Base-by-base conservation (phyloP, 2,888 invertebrate species). In the Aethes cnicana region DNA sequence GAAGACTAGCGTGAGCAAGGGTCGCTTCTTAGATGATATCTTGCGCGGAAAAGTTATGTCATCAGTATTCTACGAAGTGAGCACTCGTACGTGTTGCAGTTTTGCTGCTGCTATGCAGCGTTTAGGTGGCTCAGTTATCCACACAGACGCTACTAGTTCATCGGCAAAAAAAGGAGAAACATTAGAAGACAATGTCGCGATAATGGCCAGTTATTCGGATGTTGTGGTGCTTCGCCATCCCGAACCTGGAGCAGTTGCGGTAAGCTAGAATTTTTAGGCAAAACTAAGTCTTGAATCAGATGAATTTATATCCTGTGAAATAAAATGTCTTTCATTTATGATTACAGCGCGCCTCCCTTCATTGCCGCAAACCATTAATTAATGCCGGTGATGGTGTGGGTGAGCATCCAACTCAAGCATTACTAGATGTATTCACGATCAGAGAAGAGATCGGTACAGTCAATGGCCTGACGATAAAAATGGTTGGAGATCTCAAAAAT, bases 361-460 rank as follows among this genome's bases (percentile, higher is more conserved):
- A 94, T 54, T 95, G 95, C 62, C 92, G 95, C 1, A 97, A 96
- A 72, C 98, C 98, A 0, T 85, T 99, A n/a, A 94, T 99, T 43
- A 99, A 99, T 87, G 99, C 98, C 7, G 99, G 99, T 1, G 99
- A 99, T 84, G 99, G 99, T 5, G 92, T 96, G 0, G 98, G 98
- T 0, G 98, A 98, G 77, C 98, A 98, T 84, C 99, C 99, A 0
- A 98, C 98, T 0, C 99, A 99, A 90, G 99, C 99, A 0, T 88
- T 99, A 8, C 90, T 99, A 6, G 99, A 99, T 74, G 94, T 99
- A 2, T 99, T 98, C 74, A 99, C 99, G 3, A 99, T 99, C 66
- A 92, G 99, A 57, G 98, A 99, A 86, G 99, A 99, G 90, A 97
- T 99, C 56, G 99, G 99, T 63, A 99, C 99, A 0, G 98, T 99